Evolutionary conservation across 1,140 invertebrate species (phyloP).

Genomic region (Drosophila pandora): DNA sequence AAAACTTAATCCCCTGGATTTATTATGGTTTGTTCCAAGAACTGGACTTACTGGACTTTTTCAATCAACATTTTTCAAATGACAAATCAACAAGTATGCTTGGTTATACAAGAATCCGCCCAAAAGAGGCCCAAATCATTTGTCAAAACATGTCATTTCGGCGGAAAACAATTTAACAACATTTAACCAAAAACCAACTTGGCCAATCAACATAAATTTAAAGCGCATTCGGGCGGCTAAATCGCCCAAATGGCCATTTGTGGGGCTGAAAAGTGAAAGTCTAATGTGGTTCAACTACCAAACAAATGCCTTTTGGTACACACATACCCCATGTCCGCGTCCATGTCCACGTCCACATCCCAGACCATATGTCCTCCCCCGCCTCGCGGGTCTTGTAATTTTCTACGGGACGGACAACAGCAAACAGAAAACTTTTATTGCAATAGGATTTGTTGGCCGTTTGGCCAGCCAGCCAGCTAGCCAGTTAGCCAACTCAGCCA

Average conservation of each 20-base stretch:
- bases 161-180: constrained; percentile 73
- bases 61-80: constrained; percentile 7
- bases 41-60: not conserved
- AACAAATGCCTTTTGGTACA: constrained; percentile 43
- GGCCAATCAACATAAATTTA: constrained; percentile 80
- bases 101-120: constrained; percentile 21
- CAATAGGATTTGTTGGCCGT: constrained; percentile 63
- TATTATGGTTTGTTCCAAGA: constrained; percentile 14
- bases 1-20: constrained; percentile 41
- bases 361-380: constrained; percentile 40
- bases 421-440: constrained; percentile 73
- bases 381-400: constrained; percentile 61
- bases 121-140: constrained; percentile 58
- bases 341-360: constrained; percentile 20
- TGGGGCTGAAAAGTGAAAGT: constrained; percentile 72
- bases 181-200: constrained; percentile 62
- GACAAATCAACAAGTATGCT: constrained; percentile 35
- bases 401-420: constrained; percentile 29
- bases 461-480: constrained; percentile 10
- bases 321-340: constrained; percentile 28
- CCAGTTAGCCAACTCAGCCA: constrained; percentile 49
- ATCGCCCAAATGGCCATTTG: constrained; percentile 76
- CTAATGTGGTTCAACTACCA: constrained; percentile 63
- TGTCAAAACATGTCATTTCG: constrained; percentile 76
- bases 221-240: constrained; percentile 64